A percentile compares a stretch with the other conserved stretches of the same genome.
phyloP scores from a whole-genome alignment of 2,113 vertebrate species.

The Antigone vipio region DNA sequence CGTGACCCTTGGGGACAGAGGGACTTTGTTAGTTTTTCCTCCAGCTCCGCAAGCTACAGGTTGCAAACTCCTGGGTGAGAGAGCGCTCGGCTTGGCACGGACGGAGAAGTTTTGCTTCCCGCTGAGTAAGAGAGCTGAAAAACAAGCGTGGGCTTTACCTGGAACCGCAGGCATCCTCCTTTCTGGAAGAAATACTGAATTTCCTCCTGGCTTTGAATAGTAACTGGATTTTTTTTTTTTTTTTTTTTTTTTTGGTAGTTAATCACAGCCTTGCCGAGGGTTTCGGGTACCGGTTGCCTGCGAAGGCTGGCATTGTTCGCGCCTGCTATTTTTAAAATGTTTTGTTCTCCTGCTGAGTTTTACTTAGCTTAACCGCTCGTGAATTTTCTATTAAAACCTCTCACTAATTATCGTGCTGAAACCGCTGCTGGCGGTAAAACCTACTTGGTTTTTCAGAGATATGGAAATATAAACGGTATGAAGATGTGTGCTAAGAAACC shows the following conservation, averaged over 20 bases:
- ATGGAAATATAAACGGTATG: fast-evolving
- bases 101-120: background rate
- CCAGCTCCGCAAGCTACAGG: fast-evolving
- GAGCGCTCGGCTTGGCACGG: background rate
- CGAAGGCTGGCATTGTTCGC: background rate
- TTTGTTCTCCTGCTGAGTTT: background rate
- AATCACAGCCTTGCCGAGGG: background rate
- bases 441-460: background rate
- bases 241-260: background rate
- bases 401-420: background rate
- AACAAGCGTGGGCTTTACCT: background rate
- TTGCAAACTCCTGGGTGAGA: background rate
- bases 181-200: background rate
- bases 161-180: background rate
- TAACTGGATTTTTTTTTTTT: background rate
- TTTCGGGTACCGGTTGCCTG: background rate
- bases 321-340: background rate
- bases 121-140: background rate
- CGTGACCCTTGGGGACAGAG: background rate
- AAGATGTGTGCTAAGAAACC: background rate
- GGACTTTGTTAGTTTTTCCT: background rate
- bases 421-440: background rate
- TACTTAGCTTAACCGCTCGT: background rate
- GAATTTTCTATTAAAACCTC: background rate
- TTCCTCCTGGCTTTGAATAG: background rate